These are phyloP conservation scores for Argyrosomus regius DNA, from an alignment of 2,797 vertebrate species.

Conservation along the genomic window DNA sequence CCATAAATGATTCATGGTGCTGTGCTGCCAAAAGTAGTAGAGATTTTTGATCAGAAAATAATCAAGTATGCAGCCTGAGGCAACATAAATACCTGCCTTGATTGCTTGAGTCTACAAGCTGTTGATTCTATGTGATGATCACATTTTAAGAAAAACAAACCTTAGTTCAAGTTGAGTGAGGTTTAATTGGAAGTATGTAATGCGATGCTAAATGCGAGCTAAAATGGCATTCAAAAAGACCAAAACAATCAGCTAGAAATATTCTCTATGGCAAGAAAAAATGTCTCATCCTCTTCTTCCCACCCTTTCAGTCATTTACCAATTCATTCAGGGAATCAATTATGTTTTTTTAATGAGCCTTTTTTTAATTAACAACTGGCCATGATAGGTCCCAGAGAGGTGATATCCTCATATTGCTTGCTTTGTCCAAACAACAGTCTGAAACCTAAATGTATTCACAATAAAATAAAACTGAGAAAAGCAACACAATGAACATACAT, in stretches of 20 bases:
- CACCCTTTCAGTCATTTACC: neutral
- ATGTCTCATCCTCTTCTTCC: neutral
- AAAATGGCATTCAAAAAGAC: neutral
- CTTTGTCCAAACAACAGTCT: neutral
- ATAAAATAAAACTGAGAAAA: neutral
- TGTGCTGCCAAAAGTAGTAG: neutral
- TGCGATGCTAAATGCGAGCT: neutral
- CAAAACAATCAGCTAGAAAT: neutral
- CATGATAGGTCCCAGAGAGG: neutral
- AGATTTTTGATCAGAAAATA: slow-evolving; percentile 25
- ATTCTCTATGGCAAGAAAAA: neutral
- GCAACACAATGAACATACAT: neutral
- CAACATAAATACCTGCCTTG: neutral
- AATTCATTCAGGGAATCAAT: neutral
- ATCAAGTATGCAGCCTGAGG: slow-evolving; percentile 7
- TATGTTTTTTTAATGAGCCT: neutral
- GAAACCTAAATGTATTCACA: neutral
- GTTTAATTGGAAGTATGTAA: slow-evolving; percentile 2
- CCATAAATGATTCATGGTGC: slow-evolving; percentile 25
- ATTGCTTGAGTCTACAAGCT: slow-evolving; percentile 6
- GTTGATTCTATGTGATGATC: slow-evolving; percentile 1
- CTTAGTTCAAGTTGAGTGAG: neutral
- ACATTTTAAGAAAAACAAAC: neutral
- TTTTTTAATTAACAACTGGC: no score
- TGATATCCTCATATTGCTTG: neutral